Evolutionary conservation across 1,140 invertebrate species (phyloP), one percentile per base, ranked within the genome.

Genomic region (Dendroctonus ponderosae): DNA sequence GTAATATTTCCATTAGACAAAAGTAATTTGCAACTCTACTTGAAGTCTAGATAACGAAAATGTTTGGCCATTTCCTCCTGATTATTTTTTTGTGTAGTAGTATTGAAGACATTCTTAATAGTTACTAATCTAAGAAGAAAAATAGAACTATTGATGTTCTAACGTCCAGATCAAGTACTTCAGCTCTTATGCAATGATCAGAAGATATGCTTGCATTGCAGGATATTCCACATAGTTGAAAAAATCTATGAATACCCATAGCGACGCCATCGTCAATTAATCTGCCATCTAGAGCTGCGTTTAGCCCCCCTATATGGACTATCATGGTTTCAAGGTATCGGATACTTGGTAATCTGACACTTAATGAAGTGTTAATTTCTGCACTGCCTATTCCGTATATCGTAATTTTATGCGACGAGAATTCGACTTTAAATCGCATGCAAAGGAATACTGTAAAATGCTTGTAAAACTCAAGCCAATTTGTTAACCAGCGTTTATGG

Each of bases 281-380:
- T 59, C 43, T 48, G 38, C 57, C 57, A 59, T 59, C 42, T 46
- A 59, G 15, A 59, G 54, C 42, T 14, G 15, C 15, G 15, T 38
- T 44, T 58, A 42, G 40, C 40, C 54, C 54, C 54, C 44, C 42
- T 58, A 58, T 58, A 51, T 12, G 54, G 54, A n/a, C 57, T 59
- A 46, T 59, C 44, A 48, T 59, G 15, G 42, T 59, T 59, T 48
- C 57, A 59, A 59, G 57, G 57, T 48, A 59, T 59, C 43, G 43
- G 11, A 59, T 46, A 48, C 42, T 48, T 59, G 9, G 57, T 54
- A 54, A 54, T 12, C 8, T 54, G 50, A 52, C 26, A 52, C 50
- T 37, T 26, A 52, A 52, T 52, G 52, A 54, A 39, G 52, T 54
- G 52, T 39, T 54, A 54, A 59, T 48, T 59, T 59, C 57, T 48